Evolutionary conservation across 2,113 vertebrate genomes (phyloP).

Genomic region (Pseudolaguvia tuberculata): DNA sequence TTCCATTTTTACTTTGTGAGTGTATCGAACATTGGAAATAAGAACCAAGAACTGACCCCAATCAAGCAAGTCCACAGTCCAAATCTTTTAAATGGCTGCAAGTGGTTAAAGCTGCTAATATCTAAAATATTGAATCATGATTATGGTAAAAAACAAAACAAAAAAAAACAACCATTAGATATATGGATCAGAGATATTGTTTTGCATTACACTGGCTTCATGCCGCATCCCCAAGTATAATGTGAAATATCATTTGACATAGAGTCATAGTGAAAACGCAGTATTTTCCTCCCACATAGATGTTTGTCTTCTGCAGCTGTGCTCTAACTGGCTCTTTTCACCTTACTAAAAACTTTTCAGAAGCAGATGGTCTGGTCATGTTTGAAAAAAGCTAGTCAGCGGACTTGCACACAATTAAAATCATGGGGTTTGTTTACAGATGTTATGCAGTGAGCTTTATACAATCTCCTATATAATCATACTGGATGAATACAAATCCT

Average conservation of each 20-base stretch:
- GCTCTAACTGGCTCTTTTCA: constrained; percentile 18
- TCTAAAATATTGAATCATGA: background rate
- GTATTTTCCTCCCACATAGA: constrained; percentile 19
- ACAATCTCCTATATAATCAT: background rate
- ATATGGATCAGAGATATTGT: background rate
- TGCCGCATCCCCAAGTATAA: background rate
- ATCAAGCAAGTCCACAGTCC: too few relatives aligned
- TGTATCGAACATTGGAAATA: background rate
- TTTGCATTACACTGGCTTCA: background rate
- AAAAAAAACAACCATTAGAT: background rate
- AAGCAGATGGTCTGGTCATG: background rate
- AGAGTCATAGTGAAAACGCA: background rate
- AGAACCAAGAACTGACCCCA: too few relatives aligned
- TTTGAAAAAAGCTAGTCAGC: background rate
- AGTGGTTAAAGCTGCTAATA: background rate
- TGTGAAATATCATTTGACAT: constrained; percentile 2
- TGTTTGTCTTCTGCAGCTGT: constrained; percentile 37
- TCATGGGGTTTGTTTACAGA: constrained; percentile 21
- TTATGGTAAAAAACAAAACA: background rate
- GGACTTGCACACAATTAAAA: constrained; percentile 17
- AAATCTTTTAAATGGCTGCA: background rate
- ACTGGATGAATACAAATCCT: background rate
- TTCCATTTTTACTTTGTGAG: background rate
- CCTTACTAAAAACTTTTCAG: constrained; percentile 24
- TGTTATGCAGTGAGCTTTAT: constrained; percentile 15